Evolutionary conservation across 2,113 vertebrate genomes (phyloP).

Genomic region (Phyllostomus discolor): DNA sequence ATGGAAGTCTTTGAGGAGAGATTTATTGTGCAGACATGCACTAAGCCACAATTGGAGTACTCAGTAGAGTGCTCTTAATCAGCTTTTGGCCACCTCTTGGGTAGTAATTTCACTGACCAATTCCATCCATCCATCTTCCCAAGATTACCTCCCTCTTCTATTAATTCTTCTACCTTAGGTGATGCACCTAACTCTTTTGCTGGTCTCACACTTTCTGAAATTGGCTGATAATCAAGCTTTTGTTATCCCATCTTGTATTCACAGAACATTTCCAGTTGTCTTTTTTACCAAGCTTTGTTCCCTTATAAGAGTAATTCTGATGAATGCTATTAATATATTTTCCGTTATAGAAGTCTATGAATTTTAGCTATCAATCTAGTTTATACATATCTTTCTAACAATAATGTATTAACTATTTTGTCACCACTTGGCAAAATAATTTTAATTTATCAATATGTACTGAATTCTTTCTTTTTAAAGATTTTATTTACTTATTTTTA

Average conservation of each 20-base stretch:
- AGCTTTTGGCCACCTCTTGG: not conserved
- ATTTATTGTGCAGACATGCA: not conserved
- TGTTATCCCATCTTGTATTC: not conserved
- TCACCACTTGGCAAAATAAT: not conserved
- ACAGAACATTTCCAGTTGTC: not conserved
- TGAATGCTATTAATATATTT: not conserved
- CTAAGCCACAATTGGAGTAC: not conserved
- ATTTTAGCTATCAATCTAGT: not conserved
- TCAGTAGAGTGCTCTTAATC: not conserved
- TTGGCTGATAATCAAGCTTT: not conserved
- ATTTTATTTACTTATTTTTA: too few species aligned
- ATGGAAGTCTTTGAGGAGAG: not conserved
- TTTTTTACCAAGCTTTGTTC: not conserved
- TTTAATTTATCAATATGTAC: not conserved
- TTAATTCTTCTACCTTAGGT: not conserved
- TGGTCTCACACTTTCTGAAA: not conserved
- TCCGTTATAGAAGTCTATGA: not conserved
- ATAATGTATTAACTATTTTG: not conserved
- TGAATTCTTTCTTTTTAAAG: not conserved
- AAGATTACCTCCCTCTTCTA: not conserved
- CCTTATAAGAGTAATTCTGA: not conserved
- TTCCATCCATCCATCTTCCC: not conserved
- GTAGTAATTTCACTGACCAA: not conserved
- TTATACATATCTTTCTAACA: not conserved
- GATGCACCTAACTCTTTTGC: not conserved